Evolutionary conservation across 2,113 vertebrate species (phyloP).

Genomic region (Stegostoma tigrinum): DNA sequence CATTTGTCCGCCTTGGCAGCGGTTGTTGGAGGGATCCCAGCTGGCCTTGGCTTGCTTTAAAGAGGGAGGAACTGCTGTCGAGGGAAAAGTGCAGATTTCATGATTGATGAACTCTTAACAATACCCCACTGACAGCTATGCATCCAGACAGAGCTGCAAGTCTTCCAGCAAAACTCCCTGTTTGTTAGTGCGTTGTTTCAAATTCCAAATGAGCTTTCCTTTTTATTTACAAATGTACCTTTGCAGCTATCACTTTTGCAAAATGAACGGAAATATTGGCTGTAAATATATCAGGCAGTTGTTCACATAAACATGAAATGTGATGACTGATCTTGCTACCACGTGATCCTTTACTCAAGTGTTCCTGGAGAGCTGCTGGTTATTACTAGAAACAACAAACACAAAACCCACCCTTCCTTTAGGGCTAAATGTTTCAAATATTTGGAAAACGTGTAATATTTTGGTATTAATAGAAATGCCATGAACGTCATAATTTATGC

Average conservation of each 20-base stretch:
- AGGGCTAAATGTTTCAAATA: neutral
- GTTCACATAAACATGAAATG: conserved; percentile 17
- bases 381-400: neutral
- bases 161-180: conserved; percentile 38
- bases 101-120: conserved; percentile 66
- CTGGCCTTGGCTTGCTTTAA: conserved; percentile 54
- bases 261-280: conserved; percentile 26
- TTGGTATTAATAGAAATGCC: too few species aligned
- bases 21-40: conserved; percentile 54
- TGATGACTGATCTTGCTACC: conserved; percentile 16
- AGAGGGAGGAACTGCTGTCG: conserved; percentile 57
- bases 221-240: conserved; percentile 39
- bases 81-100: conserved; percentile 52
- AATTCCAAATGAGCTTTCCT: conserved; percentile 41
- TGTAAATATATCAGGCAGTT: conserved; percentile 7
- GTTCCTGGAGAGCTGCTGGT: conserved; percentile 6
- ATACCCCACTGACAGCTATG: conserved; percentile 46
- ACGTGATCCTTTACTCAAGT: neutral
- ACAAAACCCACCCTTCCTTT: neutral
- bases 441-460: neutral
- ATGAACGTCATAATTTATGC: neutral
- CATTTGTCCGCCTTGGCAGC: conserved; percentile 40
- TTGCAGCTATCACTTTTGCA: conserved; percentile 29
- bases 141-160: conserved; percentile 37
- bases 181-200: conserved; percentile 36